Evolutionary conservation across 2,797 vertebrate genomes (phyloP).

Genomic region (Lagocephalus sceleratus): DNA sequence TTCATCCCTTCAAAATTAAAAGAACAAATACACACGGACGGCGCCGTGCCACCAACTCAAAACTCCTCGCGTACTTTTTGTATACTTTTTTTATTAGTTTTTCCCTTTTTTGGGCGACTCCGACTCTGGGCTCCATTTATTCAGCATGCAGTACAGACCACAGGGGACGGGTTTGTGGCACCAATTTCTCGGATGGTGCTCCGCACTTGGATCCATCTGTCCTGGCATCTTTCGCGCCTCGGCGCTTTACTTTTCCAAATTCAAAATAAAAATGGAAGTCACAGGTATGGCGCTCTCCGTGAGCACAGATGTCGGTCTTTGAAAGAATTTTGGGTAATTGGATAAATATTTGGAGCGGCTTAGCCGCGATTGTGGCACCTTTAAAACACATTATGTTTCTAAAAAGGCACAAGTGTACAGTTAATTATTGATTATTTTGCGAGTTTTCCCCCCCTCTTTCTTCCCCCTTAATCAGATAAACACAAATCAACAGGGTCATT

Average conservation of each 20-base stretch:
- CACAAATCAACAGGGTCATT: conserved; percentile 25
- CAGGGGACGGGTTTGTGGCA: conserved; percentile 46
- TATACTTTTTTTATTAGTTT: conserved; percentile 63
- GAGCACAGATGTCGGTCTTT: conserved; percentile 61
- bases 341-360: conserved; percentile 48
- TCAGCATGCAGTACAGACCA: conserved; percentile 46
- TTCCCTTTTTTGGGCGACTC: conserved; percentile 51
- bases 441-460: conserved; percentile 3
- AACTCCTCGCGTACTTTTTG: conserved; percentile 53
- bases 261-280: conserved; percentile 55
- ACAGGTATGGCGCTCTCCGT: conserved; percentile 52
- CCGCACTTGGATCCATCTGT: conserved; percentile 60
- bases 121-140: conserved; percentile 45
- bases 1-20: conserved; percentile 77
- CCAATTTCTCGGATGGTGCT: conserved; percentile 46
- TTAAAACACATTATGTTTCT: conserved; percentile 32
- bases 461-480: conserved; percentile 10
- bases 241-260: conserved; percentile 57
- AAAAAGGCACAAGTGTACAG: conserved; percentile 27
- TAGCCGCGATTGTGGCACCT: conserved; percentile 47
- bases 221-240: conserved; percentile 54
- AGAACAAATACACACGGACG: conserved; percentile 65
- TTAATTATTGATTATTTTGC: conserved; percentile 43
- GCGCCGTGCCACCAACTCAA: conserved; percentile 50
- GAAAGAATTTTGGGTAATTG: conserved; percentile 55